These are phyloP conservation scores for Perognathus longimembris DNA, from an alignment of 2,113 vertebrate species.

Conservation along the genomic window DNA sequence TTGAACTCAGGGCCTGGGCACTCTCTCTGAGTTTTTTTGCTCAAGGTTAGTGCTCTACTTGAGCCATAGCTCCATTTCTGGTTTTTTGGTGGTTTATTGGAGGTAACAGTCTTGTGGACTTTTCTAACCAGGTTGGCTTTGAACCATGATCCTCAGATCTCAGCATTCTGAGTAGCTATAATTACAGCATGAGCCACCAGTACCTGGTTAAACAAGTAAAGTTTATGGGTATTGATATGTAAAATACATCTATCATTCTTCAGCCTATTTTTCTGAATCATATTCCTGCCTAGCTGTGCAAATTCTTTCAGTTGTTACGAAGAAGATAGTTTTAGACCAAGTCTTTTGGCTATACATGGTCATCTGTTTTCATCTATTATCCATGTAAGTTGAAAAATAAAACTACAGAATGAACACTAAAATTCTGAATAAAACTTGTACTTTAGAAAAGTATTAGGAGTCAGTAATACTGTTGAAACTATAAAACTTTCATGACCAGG, in stretches of 20 bases:
- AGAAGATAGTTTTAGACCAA: slow-evolving; percentile 72
- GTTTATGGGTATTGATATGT: not conserved
- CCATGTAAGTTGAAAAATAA: slow-evolving; percentile 28
- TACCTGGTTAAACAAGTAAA: not conserved
- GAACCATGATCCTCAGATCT: too few relatives aligned
- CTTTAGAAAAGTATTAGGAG: slow-evolving; percentile 41
- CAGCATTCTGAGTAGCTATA: too few relatives aligned
- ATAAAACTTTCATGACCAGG: not conserved
- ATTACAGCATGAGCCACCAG: too few relatives aligned
- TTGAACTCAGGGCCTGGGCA: too few relatives aligned
- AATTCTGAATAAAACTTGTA: slow-evolving; percentile 40
- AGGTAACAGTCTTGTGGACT: too few relatives aligned
- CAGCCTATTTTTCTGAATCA: slow-evolving; percentile 55
- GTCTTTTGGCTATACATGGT: slow-evolving; percentile 68
- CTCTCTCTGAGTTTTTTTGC: too few relatives aligned
- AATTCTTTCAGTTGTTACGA: slow-evolving; percentile 74
- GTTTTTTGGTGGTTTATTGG: too few relatives aligned
- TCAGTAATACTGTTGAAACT: not conserved
- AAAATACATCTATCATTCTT: not conserved
- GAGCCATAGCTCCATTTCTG: too few relatives aligned
- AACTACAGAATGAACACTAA: slow-evolving; percentile 68
- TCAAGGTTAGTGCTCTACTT: too few relatives aligned
- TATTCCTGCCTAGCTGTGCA: slow-evolving; percentile 65
- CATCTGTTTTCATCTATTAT: slow-evolving; percentile 77
- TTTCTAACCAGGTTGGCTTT: too few relatives aligned